Evolutionary conservation across 1,140 invertebrate species (phyloP).

Genomic region (Drosophila parvula): DNA sequence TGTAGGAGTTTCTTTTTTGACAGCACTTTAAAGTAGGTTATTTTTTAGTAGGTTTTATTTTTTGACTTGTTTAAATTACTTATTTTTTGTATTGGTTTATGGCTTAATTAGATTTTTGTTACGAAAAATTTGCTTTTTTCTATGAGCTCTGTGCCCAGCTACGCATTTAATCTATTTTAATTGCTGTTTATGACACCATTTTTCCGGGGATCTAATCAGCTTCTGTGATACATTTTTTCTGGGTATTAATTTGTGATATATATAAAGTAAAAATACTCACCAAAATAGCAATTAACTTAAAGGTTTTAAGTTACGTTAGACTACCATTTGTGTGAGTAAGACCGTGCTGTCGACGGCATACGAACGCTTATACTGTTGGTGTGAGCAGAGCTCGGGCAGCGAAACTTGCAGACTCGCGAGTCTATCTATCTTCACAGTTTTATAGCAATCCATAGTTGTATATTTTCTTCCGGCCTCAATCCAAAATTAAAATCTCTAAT

Average conservation of each 20-base stretch:
- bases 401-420: too few species aligned
- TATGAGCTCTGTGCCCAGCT: not conserved
- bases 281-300: not conserved
- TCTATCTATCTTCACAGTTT: too few species aligned
- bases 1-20: slow-evolving; percentile 5
- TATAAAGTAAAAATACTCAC: not conserved
- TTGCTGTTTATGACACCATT: not conserved
- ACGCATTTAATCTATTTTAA: not conserved
- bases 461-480: not conserved
- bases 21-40: slow-evolving; percentile 7
- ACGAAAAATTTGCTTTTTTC: too few species aligned
- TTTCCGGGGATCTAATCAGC: not conserved
- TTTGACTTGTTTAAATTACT: too few species aligned
- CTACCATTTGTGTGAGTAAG: too few species aligned
- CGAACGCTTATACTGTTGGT: too few species aligned
- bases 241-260: not conserved
- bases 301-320: too few species aligned
- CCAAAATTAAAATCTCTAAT: not conserved
- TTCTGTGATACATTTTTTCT: not conserved
- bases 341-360: too few species aligned
- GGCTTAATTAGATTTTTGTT: too few species aligned
- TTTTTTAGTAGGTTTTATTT: not conserved
- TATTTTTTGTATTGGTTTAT: too few species aligned
- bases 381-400: too few species aligned
- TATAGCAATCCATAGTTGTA: too few species aligned